Base-by-base conservation (phyloP, 2,113 vertebrate genomes). In the Dipodomys spectabilis region DNA sequence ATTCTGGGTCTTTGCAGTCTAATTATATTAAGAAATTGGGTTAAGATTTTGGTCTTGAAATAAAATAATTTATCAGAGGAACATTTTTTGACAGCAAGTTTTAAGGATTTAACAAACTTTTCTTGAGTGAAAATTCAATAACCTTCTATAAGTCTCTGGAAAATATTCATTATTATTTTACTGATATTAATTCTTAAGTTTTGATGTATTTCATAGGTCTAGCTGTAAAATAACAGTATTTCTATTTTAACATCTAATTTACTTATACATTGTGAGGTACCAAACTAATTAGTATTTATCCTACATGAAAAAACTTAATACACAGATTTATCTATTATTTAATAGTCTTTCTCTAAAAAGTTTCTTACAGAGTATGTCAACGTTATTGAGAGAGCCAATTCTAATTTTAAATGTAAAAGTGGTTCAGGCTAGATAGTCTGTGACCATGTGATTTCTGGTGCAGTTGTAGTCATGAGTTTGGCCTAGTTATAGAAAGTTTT, bases 41-140 rank as follows among this genome's bases (percentile, higher is more conserved):
- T 60, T 86, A 45, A 77, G 4, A 15, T 4, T 18, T 13, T 57
- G 25, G 23, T 65, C 1, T 93, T 94, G 71, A 84, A 39, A 35
- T 73, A 78, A 53, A 78, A 28, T 23, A 28, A 53, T 91, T 91
- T 92, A 91, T 69, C 28, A 92, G 39, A 74, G 2, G 60, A 92
- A 88, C 3, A 44, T 25, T 82, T 86, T 81, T 88, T 72, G 30
- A 4, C 35, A 83, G 39, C 81, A 49, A 57, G 73, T 81, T 92
- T 91, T 82, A 53, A 87, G 11, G 23, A 81, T 89, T 95, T 57
- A 81, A 60, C 22, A 89, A 18, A 81, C 2, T 28, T 93, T 86
- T 71, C 89, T 68, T 82, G 15, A 35, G 22, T 71, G 3, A 93
- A 92, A 92, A 93, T 88, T 94, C 62, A 85, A 18, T 74, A 72